Conservation (phyloP, 2,113 vertebrate genomes). For the Acrocephalus arundinaceus region DNA sequence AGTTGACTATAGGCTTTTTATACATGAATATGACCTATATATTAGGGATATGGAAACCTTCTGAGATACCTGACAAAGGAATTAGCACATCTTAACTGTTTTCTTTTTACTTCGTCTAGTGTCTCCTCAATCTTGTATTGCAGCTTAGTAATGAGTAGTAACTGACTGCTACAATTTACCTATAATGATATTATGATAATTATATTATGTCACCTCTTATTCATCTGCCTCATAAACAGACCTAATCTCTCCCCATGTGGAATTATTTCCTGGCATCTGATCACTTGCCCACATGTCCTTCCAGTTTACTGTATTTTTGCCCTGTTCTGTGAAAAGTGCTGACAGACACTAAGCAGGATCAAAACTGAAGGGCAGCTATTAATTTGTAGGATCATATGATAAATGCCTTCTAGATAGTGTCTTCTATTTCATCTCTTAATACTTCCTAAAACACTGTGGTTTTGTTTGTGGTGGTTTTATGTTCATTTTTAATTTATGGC, state of each 20-base stretch:
- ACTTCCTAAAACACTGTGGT: neutral
- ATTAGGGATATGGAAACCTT: neutral
- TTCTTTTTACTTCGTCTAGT: neutral
- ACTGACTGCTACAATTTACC: neutral
- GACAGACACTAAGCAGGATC: neutral
- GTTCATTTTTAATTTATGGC: neutral
- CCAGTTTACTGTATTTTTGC: neutral
- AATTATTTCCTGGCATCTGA: neutral
- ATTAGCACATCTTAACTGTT: neutral
- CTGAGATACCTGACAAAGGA: neutral
- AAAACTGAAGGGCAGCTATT: neutral
- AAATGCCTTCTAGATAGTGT: neutral
- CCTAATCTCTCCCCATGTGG: neutral
- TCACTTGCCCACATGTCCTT: neutral
- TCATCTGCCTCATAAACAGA: neutral
- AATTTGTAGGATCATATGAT: slow-evolving; percentile 10
- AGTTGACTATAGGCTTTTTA: neutral
- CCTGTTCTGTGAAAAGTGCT: neutral
- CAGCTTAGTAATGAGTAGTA: neutral
- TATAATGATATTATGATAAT: neutral
- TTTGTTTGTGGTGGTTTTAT: neutral
- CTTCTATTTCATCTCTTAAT: neutral
- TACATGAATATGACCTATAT: neutral
- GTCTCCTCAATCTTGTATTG: neutral
- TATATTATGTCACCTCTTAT: neutral